A percentile compares a stretch with the other conserved stretches of the same genome.
phyloP scores from a whole-genome alignment of 2,797 vertebrate species.

The Aldrovandia affinis region DNA sequence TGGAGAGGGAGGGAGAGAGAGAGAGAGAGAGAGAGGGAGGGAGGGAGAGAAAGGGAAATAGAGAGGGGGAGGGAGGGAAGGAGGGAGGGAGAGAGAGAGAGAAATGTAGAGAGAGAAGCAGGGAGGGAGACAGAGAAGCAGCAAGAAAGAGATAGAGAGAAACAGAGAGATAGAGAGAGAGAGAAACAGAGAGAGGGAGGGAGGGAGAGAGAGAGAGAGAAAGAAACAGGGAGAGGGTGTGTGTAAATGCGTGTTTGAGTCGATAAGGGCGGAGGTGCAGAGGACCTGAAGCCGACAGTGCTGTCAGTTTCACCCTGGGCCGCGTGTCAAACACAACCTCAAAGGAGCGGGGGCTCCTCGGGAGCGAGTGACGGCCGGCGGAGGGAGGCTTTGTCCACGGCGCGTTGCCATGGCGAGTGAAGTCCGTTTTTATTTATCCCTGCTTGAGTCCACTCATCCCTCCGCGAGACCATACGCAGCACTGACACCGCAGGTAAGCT shows the following conservation, averaged over 20 bases:
- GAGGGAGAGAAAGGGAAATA: too few species aligned
- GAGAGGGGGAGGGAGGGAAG: not conserved
- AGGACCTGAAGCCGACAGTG: constrained; percentile 49
- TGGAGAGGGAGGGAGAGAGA: constrained; percentile 35
- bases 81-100: constrained; percentile 8
- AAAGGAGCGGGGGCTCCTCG: constrained; percentile 38
- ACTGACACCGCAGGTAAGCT: not conserved
- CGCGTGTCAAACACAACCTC: constrained; percentile 38
- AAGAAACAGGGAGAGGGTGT: not conserved
- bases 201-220: not conserved
- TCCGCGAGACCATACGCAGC: not conserved
- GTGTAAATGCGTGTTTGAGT: constrained; percentile 45
- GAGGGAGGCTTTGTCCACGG: constrained; percentile 32
- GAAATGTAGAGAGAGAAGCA: constrained; percentile 47
- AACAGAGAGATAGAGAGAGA: constrained; percentile 42
- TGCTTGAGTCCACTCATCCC: not conserved
- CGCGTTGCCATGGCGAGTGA: not conserved
- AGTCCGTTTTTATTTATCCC: not conserved
- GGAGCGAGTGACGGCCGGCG: constrained; percentile 35
- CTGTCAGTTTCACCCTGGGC: constrained; percentile 53
- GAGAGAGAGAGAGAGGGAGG: too few species aligned
- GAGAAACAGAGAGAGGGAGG: too few species aligned
- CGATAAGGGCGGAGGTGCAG: constrained; percentile 47
- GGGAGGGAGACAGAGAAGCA: too few species aligned
- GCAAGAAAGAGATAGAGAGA: constrained; percentile 43